Conservation (phyloP, 2,888 invertebrate genomes). For the Perizoma flavofasciatum region DNA sequence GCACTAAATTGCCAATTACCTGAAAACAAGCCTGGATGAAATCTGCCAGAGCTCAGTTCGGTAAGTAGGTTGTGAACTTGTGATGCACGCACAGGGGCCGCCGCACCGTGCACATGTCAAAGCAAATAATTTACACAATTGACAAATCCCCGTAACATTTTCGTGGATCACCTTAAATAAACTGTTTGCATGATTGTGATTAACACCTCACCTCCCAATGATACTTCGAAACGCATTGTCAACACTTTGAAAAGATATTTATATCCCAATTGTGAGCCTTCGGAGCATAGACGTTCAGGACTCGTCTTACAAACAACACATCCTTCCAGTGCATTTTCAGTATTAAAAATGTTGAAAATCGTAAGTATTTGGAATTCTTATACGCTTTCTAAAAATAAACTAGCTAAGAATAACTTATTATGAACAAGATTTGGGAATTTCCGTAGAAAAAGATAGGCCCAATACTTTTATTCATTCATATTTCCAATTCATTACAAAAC, state of each 20-base stretch:
- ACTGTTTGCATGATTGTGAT: constrained; percentile 79
- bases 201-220: constrained; percentile 78
- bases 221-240: constrained; percentile 75
- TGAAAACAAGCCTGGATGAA: background rate
- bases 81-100: constrained; percentile 46
- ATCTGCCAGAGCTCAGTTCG: constrained; percentile 3
- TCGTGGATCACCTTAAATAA: constrained; percentile 77
- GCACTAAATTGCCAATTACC: background rate
- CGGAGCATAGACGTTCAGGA: constrained; percentile 69
- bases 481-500: no score
- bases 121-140: constrained; percentile 76
- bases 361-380: constrained; percentile 55
- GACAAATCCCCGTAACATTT: constrained; percentile 74
- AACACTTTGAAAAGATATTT: constrained; percentile 73
- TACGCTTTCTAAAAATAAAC: no score
- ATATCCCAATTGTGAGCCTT: constrained; percentile 61
- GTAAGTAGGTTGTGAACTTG: constrained; percentile 53
- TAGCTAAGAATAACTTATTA: no score
- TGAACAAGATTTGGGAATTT: no score
- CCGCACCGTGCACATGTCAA: constrained; percentile 30
- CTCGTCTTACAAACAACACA: constrained; percentile 60
- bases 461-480: no score
- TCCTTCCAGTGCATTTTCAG: constrained; percentile 35
- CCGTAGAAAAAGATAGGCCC: no score
- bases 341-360: constrained; percentile 71